Conservation (phyloP, 2,797 vertebrate species). For the Distichodus sexfasciatus region DNA sequence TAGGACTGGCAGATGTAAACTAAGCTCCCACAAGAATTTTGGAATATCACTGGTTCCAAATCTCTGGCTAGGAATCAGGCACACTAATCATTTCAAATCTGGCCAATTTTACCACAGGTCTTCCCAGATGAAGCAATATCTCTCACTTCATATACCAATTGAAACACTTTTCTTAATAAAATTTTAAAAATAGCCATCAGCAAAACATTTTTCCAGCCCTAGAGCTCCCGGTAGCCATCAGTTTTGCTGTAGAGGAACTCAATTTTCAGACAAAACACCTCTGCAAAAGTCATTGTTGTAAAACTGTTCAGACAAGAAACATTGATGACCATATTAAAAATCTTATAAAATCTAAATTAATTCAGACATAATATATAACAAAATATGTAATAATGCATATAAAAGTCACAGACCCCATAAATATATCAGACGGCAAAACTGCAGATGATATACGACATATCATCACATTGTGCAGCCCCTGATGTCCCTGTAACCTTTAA, state of each 20-base stretch:
- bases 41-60: constrained; percentile 36
- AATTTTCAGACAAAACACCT: too few species aligned
- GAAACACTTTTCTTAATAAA: too few species aligned
- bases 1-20: constrained; percentile 36
- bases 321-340: too few species aligned
- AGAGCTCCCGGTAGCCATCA: too few species aligned
- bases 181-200: too few species aligned
- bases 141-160: background rate
- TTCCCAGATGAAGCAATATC: constrained; percentile 36
- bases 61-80: constrained; percentile 31
- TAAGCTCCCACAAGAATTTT: constrained; percentile 35
- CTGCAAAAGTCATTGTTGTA: too few species aligned
- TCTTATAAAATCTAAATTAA: too few species aligned
- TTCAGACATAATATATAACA: too few species aligned
- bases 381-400: background rate
- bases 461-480: background rate
- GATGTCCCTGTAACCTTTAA: constrained; percentile 12
- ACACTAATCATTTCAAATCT: constrained; percentile 38
- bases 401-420: background rate
- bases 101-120: constrained; percentile 26
- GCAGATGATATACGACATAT: background rate
- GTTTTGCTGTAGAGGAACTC: too few species aligned
- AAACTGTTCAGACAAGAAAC: too few species aligned
- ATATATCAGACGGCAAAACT: background rate
- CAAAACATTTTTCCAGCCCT: too few species aligned